Base-by-base conservation (phyloP, 2,797 vertebrate genomes). In the Enoplosus armatus region DNA sequence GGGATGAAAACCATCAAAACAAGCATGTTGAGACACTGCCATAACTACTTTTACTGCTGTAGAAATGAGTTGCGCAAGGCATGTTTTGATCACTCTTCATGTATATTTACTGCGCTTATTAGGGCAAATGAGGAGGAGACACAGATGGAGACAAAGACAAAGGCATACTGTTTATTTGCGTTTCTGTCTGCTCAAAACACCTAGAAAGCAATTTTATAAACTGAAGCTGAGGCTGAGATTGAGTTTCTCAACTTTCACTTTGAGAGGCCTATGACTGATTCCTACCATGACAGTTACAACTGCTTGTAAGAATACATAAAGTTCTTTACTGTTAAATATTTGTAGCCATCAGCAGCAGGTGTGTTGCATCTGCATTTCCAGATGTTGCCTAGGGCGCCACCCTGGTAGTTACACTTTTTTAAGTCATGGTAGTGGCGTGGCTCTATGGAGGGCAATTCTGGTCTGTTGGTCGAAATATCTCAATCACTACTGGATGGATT, bases 21-120 rank as follows among this genome's bases (percentile, higher is more conserved):
- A 92, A 86, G 77, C 89, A 37, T 87, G 85, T 89, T 75, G 83
- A 89, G 85, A 88, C 90, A 90, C 56, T 72, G 62, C 62, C n/a
- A n/a, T n/a, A 75, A 29, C 45, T 27, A 47, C 65, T 68, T 73
- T 75, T 80, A 67, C 41, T 54, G n/a, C 20, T n/a, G 39, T 11
- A 70, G 16, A 51, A 61, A 65, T 22, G 9, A 63, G 41, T 82
- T 82, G 75, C 47, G 45, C 60, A 83, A 86, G 65, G 18, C 48
- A 22, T 87, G 85, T 86, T 86, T 84, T 86, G 65, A 73, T 80
- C 31, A 7, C 35, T 39, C 61, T 18, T 65, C 20, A 45, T 50
- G 47, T n/a, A 64, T 53, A 80, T 86, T 80, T 77, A 84, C 45
- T 68, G 59, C 31, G n/a, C 22, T 9, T 41, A 54, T 47, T 29